Percentiles rank a stretch among this genome's conserved stretches.
These are phyloP conservation scores for Brachyptera putata DNA, from an alignment of 2,888 invertebrate species.

Conservation along the genomic window DNA sequence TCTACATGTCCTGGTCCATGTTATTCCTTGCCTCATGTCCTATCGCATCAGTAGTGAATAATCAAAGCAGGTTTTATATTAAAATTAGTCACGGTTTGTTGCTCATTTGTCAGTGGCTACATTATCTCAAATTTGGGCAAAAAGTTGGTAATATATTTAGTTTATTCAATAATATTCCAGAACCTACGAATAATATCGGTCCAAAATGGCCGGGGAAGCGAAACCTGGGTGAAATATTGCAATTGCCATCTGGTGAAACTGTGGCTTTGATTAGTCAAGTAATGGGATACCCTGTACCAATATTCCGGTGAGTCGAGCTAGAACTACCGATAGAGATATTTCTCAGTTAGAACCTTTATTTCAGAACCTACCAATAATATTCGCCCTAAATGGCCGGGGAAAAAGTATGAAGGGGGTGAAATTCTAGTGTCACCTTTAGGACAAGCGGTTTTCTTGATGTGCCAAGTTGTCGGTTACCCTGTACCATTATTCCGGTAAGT, in stretches of 20 bases:
- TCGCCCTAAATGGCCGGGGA: conserved; percentile 52
- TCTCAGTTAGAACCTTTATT: not conserved
- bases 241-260: conserved; percentile 36
- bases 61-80: not conserved
- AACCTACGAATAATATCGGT: conserved; percentile 64
- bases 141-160: not conserved
- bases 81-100: too few relatives aligned
- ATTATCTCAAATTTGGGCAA: not conserved
- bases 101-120: not conserved
- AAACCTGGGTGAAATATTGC: conserved; percentile 48
- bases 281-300: conserved; percentile 45
- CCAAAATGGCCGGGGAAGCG: conserved; percentile 52
- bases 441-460: conserved; percentile 47
- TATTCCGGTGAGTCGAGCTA: conserved; percentile 42
- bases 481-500: conserved; percentile 45
- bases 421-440: conserved; percentile 39
- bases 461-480: conserved; percentile 46
- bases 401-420: conserved; percentile 50
- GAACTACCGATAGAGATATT: too few relatives aligned
- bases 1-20: not conserved
- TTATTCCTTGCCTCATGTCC: not conserved
- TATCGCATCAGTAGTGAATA: not conserved
- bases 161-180: conserved; percentile 43
- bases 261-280: conserved; percentile 50
- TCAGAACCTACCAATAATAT: conserved; percentile 67